These are phyloP conservation scores for Acleris laterana DNA, from an alignment of 2,888 invertebrate species.

Conservation along the genomic window DNA sequence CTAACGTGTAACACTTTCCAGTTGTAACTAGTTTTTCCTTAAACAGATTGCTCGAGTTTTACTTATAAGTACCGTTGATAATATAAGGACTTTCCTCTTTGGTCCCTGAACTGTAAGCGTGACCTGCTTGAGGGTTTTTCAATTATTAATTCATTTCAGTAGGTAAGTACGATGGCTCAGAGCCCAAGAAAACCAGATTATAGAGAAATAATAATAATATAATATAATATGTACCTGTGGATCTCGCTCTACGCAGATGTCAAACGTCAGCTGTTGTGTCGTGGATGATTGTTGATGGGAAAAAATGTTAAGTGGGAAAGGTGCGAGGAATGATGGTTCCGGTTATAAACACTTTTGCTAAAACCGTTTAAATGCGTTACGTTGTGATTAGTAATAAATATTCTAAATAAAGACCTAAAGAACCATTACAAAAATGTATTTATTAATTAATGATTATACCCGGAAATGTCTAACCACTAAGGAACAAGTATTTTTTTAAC, in stretches of 20 bases:
- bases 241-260: constrained; percentile 24
- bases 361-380: too few relatives aligned
- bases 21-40: neutral
- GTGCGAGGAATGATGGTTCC: constrained; percentile 20
- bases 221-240: neutral
- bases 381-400: too few relatives aligned
- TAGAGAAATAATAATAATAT: neutral
- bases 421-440: too few relatives aligned
- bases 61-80: too few relatives aligned
- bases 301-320: constrained; percentile 9
- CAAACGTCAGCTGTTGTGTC: constrained; percentile 30
- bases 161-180: neutral
- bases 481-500: too few relatives aligned
- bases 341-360: neutral
- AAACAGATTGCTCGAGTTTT: neutral
- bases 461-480: too few relatives aligned
- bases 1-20: neutral
- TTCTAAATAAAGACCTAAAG: too few relatives aligned
- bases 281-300: constrained; percentile 15
- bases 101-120: neutral
- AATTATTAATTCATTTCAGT: neutral
- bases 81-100: neutral
- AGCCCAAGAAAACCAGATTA: neutral
- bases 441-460: too few relatives aligned
- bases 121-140: neutral